A percentile compares a stretch with the other conserved stretches of the same genome.
Evolutionary conservation across 2,888 invertebrate species (phyloP).

Genomic region (Cataglyphis rosenhaueri): DNA sequence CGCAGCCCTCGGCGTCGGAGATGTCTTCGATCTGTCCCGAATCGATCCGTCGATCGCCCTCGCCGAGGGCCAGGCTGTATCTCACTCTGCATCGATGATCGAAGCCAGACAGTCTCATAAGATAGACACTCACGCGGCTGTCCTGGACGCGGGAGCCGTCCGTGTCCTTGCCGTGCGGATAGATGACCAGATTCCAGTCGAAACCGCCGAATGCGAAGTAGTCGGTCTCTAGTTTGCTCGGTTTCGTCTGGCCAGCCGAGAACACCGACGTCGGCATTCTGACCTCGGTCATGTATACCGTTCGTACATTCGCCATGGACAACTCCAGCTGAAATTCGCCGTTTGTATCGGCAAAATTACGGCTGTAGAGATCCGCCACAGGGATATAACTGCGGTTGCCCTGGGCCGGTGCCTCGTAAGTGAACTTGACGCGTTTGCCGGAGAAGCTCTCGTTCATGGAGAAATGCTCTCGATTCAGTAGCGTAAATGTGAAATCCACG

Average conservation of each 20-base stretch:
- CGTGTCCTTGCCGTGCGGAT: conserved; percentile 87
- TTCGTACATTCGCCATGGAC: conserved; percentile 91
- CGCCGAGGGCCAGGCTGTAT: conserved; percentile 90
- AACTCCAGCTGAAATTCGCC: conserved; percentile 93
- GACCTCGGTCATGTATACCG: conserved; percentile 91
- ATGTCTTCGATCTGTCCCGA: conserved; percentile 91
- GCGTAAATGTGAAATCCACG: conserved; percentile 93
- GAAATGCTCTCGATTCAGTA: conserved; percentile 93
- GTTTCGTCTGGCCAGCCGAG: conserved; percentile 79
- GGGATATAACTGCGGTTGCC: conserved; percentile 91
- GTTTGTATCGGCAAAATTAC: conserved; percentile 92
- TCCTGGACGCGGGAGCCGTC: conserved; percentile 81
- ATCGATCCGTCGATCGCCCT: conserved; percentile 89
- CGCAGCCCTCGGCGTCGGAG: conserved; percentile 90
- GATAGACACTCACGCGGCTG: conserved; percentile 87
- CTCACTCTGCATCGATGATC: conserved; percentile 92
- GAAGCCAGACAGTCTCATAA: conserved; percentile 92
- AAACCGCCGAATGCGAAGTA: conserved; percentile 93
- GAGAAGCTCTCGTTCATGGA: conserved; percentile 93
- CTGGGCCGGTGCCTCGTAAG: conserved; percentile 90
- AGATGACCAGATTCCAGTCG: conserved; percentile 92
- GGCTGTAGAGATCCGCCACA: conserved; percentile 89
- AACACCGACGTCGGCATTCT: conserved; percentile 81
- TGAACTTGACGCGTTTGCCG: conserved; percentile 91
- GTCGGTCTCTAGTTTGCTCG: conserved; percentile 88